phyloP scores from a whole-genome alignment of 2,797 vertebrate species.

The Intellagama lesueurii region DNA sequence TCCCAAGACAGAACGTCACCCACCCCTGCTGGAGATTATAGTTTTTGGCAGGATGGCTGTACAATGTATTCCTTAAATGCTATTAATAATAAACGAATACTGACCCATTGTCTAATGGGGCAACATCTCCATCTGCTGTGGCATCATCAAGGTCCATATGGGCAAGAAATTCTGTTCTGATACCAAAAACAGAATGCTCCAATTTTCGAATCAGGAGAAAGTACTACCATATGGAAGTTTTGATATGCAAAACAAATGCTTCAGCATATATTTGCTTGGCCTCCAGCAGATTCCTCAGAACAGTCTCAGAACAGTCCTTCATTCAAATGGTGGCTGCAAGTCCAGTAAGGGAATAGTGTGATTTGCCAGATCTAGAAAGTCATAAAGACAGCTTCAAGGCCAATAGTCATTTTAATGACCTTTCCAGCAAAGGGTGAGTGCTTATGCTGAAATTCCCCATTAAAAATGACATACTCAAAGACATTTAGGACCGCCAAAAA shows the following conservation, averaged over 20 bases:
- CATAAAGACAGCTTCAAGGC: not conserved
- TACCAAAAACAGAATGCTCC: not conserved
- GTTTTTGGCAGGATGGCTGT: too few relatives aligned
- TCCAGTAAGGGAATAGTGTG: not conserved
- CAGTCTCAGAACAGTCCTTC: not conserved
- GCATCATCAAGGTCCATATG: too few relatives aligned
- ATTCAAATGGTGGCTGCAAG: not conserved
- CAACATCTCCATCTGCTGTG: too few relatives aligned
- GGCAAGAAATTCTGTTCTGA: not conserved
- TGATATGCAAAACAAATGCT: not conserved
- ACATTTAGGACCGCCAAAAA: not conserved
- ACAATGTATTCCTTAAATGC: too few relatives aligned
- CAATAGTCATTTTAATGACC: not conserved
- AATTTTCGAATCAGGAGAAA: not conserved
- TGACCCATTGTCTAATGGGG: too few relatives aligned
- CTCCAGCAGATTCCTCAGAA: not conserved
- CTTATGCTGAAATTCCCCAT: not conserved
- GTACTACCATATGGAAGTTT: not conserved
- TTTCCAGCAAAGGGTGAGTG: not conserved
- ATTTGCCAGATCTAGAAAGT: not conserved
- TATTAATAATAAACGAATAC: too few relatives aligned
- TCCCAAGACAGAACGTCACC: too few relatives aligned
- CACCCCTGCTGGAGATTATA: too few relatives aligned
- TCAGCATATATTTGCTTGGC: not conserved
- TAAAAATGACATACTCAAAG: not conserved